Evolutionary conservation across 2,113 vertebrate genomes (phyloP), one percentile per base, ranked within the genome.

Genomic region (Corydoras sp.): DNA sequence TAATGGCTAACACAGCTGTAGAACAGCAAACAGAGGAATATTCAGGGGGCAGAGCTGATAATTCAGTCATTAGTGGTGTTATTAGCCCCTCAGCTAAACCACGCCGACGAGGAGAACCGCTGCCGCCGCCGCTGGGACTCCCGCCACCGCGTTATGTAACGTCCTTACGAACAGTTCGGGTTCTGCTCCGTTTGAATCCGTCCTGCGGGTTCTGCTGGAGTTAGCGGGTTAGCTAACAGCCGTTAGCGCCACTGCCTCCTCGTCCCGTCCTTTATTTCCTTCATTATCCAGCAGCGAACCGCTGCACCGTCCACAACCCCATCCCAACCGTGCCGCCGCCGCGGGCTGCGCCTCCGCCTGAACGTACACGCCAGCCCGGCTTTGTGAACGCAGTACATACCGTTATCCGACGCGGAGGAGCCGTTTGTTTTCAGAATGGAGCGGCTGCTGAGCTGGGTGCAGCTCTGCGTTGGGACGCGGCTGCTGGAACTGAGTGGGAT

Each of bases 401-500:
- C 79, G 58, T 68, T 76, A 54, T 63, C 56, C 71, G 50, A 56
- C 29, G 61, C 72, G 60, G 66, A 29, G 68, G 12, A n/a, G 29
- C 35, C 24, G 54, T 56, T 29, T 35, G 14, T 43, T 10, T 18
- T 13, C 13, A 56, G 14, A 8, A 14, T n/a, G 14, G 3, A 6
- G 54, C 15, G 51, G 10, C 5, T 53, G 13, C 13, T 53, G 54
- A 76, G 75, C 72, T 72, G 73, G 75, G 72, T 72, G 78, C 75
- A 77, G 78, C 76, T 62, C 66, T 73, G 68, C 69, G 15, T 69
- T 74, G 67, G 65, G 65, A 62, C 62, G 35, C 75, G 58, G 65
- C 68, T 24, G 18, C 18, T 24, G 18, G 18, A 24, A 24, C 18
- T 24, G 18, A 24, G 18, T 24, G 18, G 18, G 18, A 24, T 24